Base-by-base conservation (phyloP, 2,113 vertebrate genomes). In the Lophius piscatorius region DNA sequence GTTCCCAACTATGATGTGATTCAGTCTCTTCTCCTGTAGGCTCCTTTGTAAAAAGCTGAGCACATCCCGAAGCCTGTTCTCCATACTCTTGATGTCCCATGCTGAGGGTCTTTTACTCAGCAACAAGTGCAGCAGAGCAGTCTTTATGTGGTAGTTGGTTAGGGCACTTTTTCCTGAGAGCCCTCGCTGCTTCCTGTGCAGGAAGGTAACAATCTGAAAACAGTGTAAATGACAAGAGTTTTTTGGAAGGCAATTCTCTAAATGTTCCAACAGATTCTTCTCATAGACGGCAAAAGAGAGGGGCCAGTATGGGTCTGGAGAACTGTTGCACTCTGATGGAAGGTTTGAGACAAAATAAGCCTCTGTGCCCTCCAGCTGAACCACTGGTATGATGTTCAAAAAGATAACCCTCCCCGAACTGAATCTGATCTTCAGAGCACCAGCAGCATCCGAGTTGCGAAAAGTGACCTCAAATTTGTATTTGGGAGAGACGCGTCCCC, bases 381-480 rank as follows among this genome's bases (percentile, higher is more conserved):
- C 90, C 50, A 90, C 95, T 0, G 96, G 97, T 21, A 91, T 93
- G 35, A 99, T 74, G 65, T 95, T 93, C 79, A 99, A 91, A 33
- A 93, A 77, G 9, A 98, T 79, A 0, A 89, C 89, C 74, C 96
- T 99, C 26, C 97, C 95, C 0, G 95, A 98, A 8, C 78, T 92
- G 69, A 98, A 95, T 70, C 88, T 91, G 83, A 99, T 93, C 82
- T 93, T 96, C 64, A 99, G 88, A 11, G 95, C 94, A 3, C 96
- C 97, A 0, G 95, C 93, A 0, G 87, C 86, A 46, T 95, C 94
- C 76, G 98, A 83, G 67, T 92, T 92, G 48, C 87, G 90, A 57
- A 99, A 98, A n/a, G 87, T 92, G 57, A 98, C 93, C 75, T 95
- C 94, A 4, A 98, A 99, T 55, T 98, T 94, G 0, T 97, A 98